Evolutionary conservation across 2,113 vertebrate species (phyloP), one percentile per base, ranked within the genome.

Genomic region (Leptodactylus fuscus): DNA sequence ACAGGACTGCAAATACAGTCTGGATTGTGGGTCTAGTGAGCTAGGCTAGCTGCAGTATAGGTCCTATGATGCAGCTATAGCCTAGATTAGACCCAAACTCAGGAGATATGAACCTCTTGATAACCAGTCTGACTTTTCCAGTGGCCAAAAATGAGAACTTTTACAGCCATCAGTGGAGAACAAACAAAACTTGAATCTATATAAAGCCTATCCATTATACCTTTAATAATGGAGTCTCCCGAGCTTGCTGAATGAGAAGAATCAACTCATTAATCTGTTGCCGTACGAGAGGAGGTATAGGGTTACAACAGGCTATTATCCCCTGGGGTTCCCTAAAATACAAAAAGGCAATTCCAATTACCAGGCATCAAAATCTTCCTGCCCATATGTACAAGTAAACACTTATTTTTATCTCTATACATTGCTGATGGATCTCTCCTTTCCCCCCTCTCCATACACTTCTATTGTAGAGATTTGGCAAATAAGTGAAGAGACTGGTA

Each of bases 251-350:
- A 87, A 98, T 88, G 1, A 98, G 88, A 83, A 96, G 94, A 83
- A 97, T 96, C 79, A 99, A 94, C 88, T 99, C 97, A 55, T 98
- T 98, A 86, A 97, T 88, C 92, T 99, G 96, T 90, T 99, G 98
- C 77, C 96, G 94, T 58, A 99, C 96, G 7, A 99, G 92, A 0
- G 98, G 98, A 0, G 98, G 98, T 0, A 97, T 91, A 0, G 98
- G 98, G 91, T 95, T 96, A 88, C 98, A 99, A 92, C 98, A 99
- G 20, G 97, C 97, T 75, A 97, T 91, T 90, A 99, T 95, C 87
- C 98, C 98, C 92, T 98, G 97, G 32, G 94, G 94, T 83, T 99
- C 98, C 89, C 98, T 99, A 86, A 22, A 81, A 87, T 16, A 65
- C 5, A 32, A 29, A 65, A 32, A 15, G 75, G 60, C 69, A 82